A percentile compares a stretch with the other conserved stretches of the same genome.
These are phyloP conservation scores for Phenganax stokvisi DNA, from an alignment of 92 coral and sea anemone genomes.

Conservation along the genomic window DNA sequence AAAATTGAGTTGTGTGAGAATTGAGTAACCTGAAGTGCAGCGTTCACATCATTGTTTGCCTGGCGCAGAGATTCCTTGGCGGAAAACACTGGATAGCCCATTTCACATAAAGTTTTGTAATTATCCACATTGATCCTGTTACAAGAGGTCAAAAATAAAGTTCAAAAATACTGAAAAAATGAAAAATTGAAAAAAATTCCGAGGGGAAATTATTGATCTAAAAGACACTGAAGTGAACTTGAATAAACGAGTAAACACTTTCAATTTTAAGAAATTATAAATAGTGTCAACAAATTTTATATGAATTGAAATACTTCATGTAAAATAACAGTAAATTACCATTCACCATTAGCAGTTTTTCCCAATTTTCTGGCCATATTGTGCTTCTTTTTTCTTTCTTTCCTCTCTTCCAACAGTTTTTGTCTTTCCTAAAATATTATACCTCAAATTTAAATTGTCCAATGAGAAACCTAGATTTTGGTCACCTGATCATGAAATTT, in stretches of 20 bases:
- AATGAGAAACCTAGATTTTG: too few relatives aligned
- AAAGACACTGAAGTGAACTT: slow-evolving; percentile 1
- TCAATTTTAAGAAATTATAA: not conserved
- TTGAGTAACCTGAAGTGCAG: slow-evolving; percentile 66
- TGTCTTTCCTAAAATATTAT: slow-evolving; percentile 56
- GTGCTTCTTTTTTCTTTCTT: slow-evolving; percentile 55
- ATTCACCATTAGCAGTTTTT: slow-evolving; percentile 84
- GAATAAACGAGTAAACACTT: too few relatives aligned
- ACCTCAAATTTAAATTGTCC: not conserved
- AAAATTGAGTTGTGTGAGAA: not conserved
- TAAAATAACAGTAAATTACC: slow-evolving; percentile 42
- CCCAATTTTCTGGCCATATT: slow-evolving; percentile 65
- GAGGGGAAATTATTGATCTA: too few relatives aligned
- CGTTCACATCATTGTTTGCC: slow-evolving; percentile 74
- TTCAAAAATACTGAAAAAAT: not conserved
- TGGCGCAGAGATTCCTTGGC: slow-evolving; percentile 71
- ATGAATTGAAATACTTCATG: too few relatives aligned
- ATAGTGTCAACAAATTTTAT: too few relatives aligned
- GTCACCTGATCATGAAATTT: too few relatives aligned
- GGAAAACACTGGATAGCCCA: slow-evolving; percentile 69
- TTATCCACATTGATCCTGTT: slow-evolving; percentile 68
- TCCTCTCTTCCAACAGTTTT: slow-evolving; percentile 54
- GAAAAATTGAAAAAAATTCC: not conserved
- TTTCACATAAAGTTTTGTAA: slow-evolving; percentile 57
- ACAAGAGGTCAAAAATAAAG: not conserved